Evolutionary conservation across 1,140 invertebrate species (phyloP), one percentile per base, ranked within the genome.

Genomic region (Cepaea nemoralis): DNA sequence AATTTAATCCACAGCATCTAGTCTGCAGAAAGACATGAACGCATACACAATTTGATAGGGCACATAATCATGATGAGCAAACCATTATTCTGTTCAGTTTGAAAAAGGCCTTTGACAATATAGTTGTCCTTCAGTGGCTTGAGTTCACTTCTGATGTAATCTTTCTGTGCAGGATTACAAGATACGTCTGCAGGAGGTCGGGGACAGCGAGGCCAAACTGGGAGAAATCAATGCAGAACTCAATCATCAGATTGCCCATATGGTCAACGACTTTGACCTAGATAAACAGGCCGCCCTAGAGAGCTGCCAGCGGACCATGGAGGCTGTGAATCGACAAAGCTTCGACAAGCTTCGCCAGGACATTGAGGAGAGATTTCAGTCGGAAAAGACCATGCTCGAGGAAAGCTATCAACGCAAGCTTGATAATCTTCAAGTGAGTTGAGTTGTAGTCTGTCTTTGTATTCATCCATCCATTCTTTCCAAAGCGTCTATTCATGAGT

Each of bases 191-290:
- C 85, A 88, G 33, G 88, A 88, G 63, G 83, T 87, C 19, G 87
- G 85, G 6, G 81, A 80, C 33, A 91, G 83, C 85, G 90, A 91
- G 66, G 88, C 87, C 48, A 86, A 82, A 67, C 59, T 90, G 55
- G 86, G 83, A 8, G 88, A 89, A 67, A 87, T 90, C 6, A 90
- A 91, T 77, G 35, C 82, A 10, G 85, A 90, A 74, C 85, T 91
- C 19, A 89, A 82, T 75, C 82, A 83, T 31, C 87, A 89, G 70
- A 89, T 91, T 14, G 84, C 88, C 39, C 85, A 87, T 69, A 89
- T 91, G 88, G 85, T 91, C 0, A 82, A 83, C 40, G 87, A 90
- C 31, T 89, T 83, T 80, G 89, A 90, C 74, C 50, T 82, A 22
- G 89, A 91, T 69, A 91, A 89, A 82, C 59, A 82, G 45, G 77